These are phyloP conservation scores for Scaptomyza polygonia DNA, from an alignment of 2,888 invertebrate genomes.

Conservation along the genomic window DNA sequence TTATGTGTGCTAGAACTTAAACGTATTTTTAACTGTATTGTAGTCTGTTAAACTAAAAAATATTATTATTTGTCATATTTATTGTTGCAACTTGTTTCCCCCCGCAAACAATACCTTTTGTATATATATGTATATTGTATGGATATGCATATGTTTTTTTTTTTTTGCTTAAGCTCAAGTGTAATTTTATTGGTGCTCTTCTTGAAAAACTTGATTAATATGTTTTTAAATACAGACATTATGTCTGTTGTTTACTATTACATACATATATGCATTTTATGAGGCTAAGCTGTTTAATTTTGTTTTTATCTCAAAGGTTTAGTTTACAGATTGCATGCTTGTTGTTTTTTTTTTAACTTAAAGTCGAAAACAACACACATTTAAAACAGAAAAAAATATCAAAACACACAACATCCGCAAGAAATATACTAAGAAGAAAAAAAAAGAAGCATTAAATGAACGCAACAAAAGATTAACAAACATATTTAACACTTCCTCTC, in stretches of 20 bases:
- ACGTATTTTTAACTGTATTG: conserved; percentile 44
- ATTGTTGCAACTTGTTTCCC: conserved; percentile 46
- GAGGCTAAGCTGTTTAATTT: conserved; percentile 52
- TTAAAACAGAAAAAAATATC: conserved; percentile 10
- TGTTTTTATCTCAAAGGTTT: conserved; percentile 5
- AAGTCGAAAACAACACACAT: too few relatives aligned
- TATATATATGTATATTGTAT: not conserved
- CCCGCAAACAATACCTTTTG: conserved; percentile 15
- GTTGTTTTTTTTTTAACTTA: too few relatives aligned
- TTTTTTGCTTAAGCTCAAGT: conserved; percentile 62
- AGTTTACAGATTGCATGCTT: too few relatives aligned
- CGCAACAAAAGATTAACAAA: conserved; percentile 42
- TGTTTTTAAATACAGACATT: conserved; percentile 16
- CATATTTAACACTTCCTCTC: conserved; percentile 80
- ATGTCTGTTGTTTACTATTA: conserved; percentile 36
- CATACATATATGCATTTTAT: conserved; percentile 59
- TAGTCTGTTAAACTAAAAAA: conserved; percentile 38
- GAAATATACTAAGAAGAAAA: conserved; percentile 19
- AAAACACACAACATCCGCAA: conserved; percentile 10
- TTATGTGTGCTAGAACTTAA: conserved; percentile 14
- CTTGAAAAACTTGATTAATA: conserved; percentile 42
- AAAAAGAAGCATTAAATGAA: conserved; percentile 29
- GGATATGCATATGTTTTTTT: conserved; percentile 14
- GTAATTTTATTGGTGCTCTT: conserved; percentile 73
- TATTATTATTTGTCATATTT: conserved; percentile 38